Conservation (phyloP, 2,797 vertebrate species). For the Artibeus lituratus region DNA sequence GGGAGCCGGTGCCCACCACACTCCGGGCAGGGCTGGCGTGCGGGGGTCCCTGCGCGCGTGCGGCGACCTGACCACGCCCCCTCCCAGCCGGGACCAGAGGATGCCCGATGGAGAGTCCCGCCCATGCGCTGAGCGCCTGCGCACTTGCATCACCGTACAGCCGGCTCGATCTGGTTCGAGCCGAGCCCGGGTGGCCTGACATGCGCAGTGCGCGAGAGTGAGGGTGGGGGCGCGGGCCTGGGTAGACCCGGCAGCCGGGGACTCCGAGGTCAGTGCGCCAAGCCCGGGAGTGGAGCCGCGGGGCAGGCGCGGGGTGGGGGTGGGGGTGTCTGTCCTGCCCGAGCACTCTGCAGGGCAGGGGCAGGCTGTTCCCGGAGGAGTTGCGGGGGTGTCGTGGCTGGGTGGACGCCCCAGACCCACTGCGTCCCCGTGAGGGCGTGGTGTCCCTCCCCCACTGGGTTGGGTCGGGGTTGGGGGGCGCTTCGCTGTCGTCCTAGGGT, state of each 20-base stretch:
- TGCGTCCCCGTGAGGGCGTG: too few relatives aligned
- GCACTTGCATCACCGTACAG: conserved; percentile 11
- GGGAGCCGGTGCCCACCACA: neutral
- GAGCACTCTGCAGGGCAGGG: neutral
- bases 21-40: rapidly evolving
- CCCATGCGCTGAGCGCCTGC: neutral
- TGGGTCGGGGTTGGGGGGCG: neutral
- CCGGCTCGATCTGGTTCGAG: conserved; percentile 61
- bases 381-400: too few relatives aligned
- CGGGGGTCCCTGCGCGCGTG: rapidly evolving
- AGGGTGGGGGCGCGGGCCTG: neutral
- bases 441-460: neutral
- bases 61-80: neutral
- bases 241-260: neutral
- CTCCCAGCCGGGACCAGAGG: neutral
- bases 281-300: neutral
- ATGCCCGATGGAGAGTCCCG: neutral
- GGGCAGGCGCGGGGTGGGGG: neutral
- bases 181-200: neutral
- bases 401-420: too few relatives aligned
- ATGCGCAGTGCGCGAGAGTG: conserved; percentile 30
- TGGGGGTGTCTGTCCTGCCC: neutral
- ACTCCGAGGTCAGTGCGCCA: neutral
- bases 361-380: neutral
- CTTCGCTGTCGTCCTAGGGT: neutral